A percentile compares a stretch with the other conserved stretches of the same genome.
Evolutionary conservation across 92 coral and sea anemone species (phyloP).

Genomic region (Heteractis magnifica): DNA sequence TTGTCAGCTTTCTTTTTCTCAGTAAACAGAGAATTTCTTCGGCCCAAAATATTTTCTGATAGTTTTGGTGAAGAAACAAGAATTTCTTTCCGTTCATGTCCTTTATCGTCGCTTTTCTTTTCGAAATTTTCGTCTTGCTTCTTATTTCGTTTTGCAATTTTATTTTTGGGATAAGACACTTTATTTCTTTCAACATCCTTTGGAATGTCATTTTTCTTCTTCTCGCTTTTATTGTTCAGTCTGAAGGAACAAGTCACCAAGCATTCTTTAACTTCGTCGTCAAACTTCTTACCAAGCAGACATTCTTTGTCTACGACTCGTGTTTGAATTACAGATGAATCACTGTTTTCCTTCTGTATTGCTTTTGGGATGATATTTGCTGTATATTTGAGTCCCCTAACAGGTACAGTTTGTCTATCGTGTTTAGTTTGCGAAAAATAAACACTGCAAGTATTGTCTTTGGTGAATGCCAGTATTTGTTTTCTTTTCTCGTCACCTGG

Average conservation of each 20-base stretch:
- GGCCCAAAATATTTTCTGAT: neutral
- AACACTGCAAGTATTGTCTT: slow-evolving; percentile 23
- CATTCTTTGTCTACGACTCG: neutral
- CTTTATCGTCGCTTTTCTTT: neutral
- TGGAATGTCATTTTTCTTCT: neutral
- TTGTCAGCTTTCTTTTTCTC: neutral
- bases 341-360: neutral
- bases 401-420: slow-evolving; percentile 10
- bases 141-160: neutral
- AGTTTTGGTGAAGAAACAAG: neutral
- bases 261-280: slow-evolving; percentile 5
- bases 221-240: neutral
- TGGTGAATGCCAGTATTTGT: slow-evolving; percentile 16
- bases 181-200: neutral
- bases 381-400: neutral
- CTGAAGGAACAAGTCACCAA: slow-evolving; percentile 4
- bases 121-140: neutral
- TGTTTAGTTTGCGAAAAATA: slow-evolving; percentile 6
- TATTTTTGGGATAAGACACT: neutral
- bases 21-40: slow-evolving; percentile 1
- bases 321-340: neutral
- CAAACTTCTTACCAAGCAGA: neutral
- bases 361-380: slow-evolving; percentile 7
- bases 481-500: neutral
- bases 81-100: neutral